Evolutionary conservation across 1,140 invertebrate species (phyloP).

Genomic region (Metaphire vulgaris): DNA sequence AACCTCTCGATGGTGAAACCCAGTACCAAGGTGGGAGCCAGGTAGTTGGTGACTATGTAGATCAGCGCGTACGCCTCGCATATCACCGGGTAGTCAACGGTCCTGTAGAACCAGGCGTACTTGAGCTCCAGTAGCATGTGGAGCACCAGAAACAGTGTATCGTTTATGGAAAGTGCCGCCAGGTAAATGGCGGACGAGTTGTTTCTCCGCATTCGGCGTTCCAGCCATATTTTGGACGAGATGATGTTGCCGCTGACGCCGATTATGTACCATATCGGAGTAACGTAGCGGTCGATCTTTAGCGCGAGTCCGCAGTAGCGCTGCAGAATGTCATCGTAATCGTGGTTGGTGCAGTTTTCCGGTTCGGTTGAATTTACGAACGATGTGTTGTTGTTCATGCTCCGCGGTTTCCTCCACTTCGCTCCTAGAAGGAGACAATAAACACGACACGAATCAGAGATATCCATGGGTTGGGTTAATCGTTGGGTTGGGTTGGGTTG

Average conservation of each 20-base stretch:
- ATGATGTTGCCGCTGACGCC: slow-evolving; percentile 48
- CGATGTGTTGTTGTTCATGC: too few relatives aligned
- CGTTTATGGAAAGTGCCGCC: slow-evolving; percentile 45
- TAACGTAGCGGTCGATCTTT: slow-evolving; percentile 20
- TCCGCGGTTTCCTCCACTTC: too few relatives aligned
- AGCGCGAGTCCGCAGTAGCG: slow-evolving; percentile 5
- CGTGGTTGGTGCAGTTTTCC: too few relatives aligned
- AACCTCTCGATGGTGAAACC: slow-evolving; percentile 75
- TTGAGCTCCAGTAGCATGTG: slow-evolving; percentile 42
- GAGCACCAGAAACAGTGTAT: slow-evolving; percentile 43
- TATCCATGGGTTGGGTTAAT: too few relatives aligned
- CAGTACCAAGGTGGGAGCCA: slow-evolving; percentile 72
- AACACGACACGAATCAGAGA: too few relatives aligned
- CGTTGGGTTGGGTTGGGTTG: too few relatives aligned
- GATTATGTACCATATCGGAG: slow-evolving; percentile 36
- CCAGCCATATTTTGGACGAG: slow-evolving; percentile 47
- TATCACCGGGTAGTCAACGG: slow-evolving; percentile 37
- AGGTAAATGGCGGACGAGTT: slow-evolving; percentile 48
- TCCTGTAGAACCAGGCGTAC: slow-evolving; percentile 37
- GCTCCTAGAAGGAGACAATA: too few relatives aligned
- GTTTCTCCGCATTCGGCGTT: slow-evolving; percentile 44
- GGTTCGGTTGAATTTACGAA: too few relatives aligned
- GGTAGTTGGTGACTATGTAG: slow-evolving; percentile 52
- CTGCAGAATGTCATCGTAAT: not conserved
- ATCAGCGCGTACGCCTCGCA: slow-evolving; percentile 37